phyloP scores from a whole-genome alignment of 2,797 vertebrate genomes.

The Rhyacichthys aspro region DNA sequence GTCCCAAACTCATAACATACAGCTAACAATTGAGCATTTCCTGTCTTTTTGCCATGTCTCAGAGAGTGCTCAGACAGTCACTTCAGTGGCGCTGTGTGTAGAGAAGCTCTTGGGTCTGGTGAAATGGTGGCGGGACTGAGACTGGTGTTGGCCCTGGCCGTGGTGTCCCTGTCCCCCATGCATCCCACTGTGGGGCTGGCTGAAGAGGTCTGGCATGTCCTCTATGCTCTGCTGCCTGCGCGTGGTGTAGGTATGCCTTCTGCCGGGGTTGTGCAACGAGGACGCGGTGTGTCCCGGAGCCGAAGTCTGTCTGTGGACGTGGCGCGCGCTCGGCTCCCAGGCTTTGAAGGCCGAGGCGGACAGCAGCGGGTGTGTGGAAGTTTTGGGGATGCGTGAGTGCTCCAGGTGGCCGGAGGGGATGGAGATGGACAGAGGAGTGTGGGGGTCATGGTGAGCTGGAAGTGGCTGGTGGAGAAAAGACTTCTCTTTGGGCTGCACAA shows the following conservation, averaged over 20 bases:
- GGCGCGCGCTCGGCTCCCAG: conserved; percentile 66
- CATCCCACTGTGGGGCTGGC: conserved; percentile 62
- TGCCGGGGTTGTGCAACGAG: conserved; percentile 67
- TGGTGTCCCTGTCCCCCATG: conserved; percentile 56
- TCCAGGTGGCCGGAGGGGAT: conserved; percentile 78
- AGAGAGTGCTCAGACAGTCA: conserved; percentile 84
- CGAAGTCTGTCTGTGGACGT: conserved; percentile 77
- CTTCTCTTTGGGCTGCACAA: conserved; percentile 76
- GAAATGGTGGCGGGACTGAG: conserved; percentile 70
- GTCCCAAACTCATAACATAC: conserved; percentile 35
- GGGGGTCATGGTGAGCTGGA: conserved; percentile 70
- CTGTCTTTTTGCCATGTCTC: conserved; percentile 1
- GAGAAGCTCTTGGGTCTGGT: conserved; percentile 84
- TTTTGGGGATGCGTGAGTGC: conserved; percentile 78
- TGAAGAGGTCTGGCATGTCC: conserved; percentile 82
- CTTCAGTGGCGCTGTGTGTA: conserved; percentile 94
- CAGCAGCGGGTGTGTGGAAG: conserved; percentile 72
- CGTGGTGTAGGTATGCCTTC: conserved; percentile 73
- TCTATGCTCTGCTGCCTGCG: conserved; percentile 85
- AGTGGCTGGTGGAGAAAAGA: conserved; percentile 76
- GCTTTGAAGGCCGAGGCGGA: conserved; percentile 77
- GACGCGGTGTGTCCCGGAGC: conserved; percentile 68
- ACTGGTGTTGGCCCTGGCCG: conserved; percentile 56
- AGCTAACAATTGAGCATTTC: conserved; percentile 19
- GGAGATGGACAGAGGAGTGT: conserved; percentile 79